These are phyloP conservation scores for Rotaria sp. DNA, from an alignment of 2,888 invertebrate species.

Conservation along the genomic window DNA sequence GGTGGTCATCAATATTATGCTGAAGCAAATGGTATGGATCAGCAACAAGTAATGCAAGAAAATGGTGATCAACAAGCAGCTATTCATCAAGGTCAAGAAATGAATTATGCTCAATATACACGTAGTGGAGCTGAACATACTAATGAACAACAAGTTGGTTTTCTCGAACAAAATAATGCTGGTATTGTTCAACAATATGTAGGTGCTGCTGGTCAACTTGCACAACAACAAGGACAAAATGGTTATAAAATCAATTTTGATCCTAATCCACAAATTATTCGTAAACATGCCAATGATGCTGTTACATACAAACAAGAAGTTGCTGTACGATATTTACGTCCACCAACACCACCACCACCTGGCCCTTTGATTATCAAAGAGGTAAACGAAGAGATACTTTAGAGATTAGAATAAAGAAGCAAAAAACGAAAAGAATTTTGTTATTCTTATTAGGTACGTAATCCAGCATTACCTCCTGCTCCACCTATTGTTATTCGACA, in stretches of 20 bases:
- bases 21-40: background rate
- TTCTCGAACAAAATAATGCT: background rate
- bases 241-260: constrained; percentile 38
- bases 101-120: background rate
- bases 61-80: background rate
- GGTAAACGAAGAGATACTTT: background rate
- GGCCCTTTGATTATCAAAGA: constrained; percentile 38
- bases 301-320: constrained; percentile 38
- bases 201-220: background rate
- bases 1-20: constrained; percentile 3
- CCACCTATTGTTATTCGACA: constrained; percentile 40
- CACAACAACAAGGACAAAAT: background rate
- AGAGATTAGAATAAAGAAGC: background rate
- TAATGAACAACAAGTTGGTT: background rate
- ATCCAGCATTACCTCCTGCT: constrained; percentile 31
- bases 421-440: background rate
- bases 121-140: background rate
- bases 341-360: constrained; percentile 40
- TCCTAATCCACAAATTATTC: constrained; percentile 35
- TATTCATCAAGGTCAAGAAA: background rate
- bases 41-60: constrained; percentile 1
- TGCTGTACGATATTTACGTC: constrained; percentile 37
- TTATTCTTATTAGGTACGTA: background rate
- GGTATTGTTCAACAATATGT: background rate
- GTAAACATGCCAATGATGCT: constrained; percentile 25